Percentiles rank a stretch among this genome's conserved stretches.
Conservation (phyloP, 2,113 vertebrate genomes). For the Acanthisitta chloris region DNA sequence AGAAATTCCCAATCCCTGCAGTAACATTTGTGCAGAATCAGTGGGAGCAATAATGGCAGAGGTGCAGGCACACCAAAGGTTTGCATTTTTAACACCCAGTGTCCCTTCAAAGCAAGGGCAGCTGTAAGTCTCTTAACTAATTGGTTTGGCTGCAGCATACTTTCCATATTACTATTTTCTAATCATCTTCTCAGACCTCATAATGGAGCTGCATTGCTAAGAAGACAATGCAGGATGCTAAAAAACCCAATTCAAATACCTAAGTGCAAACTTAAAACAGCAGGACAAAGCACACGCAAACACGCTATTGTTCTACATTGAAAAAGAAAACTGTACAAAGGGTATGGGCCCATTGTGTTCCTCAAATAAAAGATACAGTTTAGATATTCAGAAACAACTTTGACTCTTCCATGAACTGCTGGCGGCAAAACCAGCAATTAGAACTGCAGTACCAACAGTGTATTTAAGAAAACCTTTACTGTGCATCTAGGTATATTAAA, state of each 20-base stretch:
- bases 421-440: background rate
- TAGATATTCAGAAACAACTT: background rate
- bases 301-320: background rate
- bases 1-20: background rate
- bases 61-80: rapidly evolving
- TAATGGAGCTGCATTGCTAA: background rate
- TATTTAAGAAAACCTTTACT: background rate
- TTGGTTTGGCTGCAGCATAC: background rate
- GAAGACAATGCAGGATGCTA: background rate
- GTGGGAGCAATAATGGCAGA: background rate
- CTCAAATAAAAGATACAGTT: background rate
- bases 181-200: background rate
- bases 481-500: background rate
- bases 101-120: background rate
- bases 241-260: background rate
- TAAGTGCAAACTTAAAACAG: background rate
- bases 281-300: background rate
- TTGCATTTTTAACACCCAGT: background rate
- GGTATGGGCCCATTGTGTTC: background rate
- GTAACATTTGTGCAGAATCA: background rate
- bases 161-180: background rate
- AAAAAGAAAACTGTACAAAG: background rate
- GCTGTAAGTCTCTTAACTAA: background rate
- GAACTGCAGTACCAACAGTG: background rate
- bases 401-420: background rate